Conservation (phyloP, 2,888 invertebrate species). For the Globia sparganii region DNA sequence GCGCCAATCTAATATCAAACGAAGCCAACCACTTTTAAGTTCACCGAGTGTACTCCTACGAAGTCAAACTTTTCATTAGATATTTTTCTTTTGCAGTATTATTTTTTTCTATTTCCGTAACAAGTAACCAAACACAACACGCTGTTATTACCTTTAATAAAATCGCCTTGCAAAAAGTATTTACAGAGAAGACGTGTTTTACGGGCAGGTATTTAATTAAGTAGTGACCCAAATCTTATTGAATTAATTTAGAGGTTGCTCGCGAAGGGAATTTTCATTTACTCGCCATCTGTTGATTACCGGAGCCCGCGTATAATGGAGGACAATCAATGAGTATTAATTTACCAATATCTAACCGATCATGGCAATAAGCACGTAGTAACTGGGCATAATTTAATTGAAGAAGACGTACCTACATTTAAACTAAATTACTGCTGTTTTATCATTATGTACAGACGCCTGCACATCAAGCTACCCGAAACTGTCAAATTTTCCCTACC, state of each 20-base stretch:
- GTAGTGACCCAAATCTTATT: conserved; percentile 57
- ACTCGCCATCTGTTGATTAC: conserved; percentile 43
- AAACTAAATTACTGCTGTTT: background rate
- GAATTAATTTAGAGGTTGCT: conserved; percentile 56
- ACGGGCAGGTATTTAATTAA: conserved; percentile 62
- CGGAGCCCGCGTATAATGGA: conserved; percentile 12
- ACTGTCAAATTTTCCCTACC: too few species aligned
- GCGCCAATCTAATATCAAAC: background rate
- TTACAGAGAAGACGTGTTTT: conserved; percentile 38
- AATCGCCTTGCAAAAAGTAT: conserved; percentile 35
- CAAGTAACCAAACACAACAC: background rate
- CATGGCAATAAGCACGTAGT: too few species aligned
- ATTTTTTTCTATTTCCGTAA: background rate
- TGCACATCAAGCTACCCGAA: too few species aligned
- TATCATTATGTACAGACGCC: too few species aligned
- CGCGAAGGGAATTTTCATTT: conserved; percentile 35
- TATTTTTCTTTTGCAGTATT: background rate
- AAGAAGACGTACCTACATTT: too few species aligned
- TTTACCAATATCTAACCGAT: conserved; percentile 21
- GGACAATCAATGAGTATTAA: conserved; percentile 29
- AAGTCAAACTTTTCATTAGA: background rate
- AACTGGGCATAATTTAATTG: background rate
- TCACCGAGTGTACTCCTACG: background rate
- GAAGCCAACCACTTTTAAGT: background rate
- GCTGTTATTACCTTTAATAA: background rate